These are phyloP conservation scores for Drosophila mayri DNA, from an alignment of 1,140 invertebrate species.

Conservation along the genomic window DNA sequence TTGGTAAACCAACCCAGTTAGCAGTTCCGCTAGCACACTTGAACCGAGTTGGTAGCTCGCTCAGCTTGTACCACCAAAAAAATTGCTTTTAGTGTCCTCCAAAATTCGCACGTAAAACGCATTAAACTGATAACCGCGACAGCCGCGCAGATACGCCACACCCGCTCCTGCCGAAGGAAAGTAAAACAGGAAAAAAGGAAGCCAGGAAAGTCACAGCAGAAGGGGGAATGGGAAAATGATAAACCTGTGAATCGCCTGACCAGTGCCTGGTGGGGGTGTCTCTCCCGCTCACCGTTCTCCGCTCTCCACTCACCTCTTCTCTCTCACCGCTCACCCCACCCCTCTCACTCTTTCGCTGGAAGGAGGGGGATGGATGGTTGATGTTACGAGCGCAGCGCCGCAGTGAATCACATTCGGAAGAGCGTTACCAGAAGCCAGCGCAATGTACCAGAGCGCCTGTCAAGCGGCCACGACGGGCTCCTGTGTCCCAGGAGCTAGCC, in stretches of 20 bases:
- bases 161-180: constrained; percentile 15
- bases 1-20: neutral
- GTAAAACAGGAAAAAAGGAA: constrained; percentile 8
- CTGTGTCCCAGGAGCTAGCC: constrained; percentile 85
- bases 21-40: constrained; percentile 1
- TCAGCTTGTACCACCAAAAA: constrained; percentile 49
- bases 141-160: constrained; percentile 39
- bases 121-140: constrained; percentile 48
- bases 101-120: constrained; percentile 67
- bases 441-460: constrained; percentile 89
- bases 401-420: constrained; percentile 70
- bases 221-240: constrained; percentile 50
- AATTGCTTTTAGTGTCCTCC: constrained; percentile 29
- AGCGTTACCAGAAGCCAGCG: constrained; percentile 44
- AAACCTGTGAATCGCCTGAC: constrained; percentile 56
- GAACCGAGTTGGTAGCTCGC: constrained; percentile 21
- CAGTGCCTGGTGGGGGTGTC: constrained; percentile 69
- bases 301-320: constrained; percentile 17
- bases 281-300: constrained; percentile 29
- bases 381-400: constrained; percentile 50
- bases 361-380: constrained; percentile 73
- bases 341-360: constrained; percentile 31
- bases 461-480: constrained; percentile 87
- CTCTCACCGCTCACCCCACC: constrained; percentile 32
- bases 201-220: constrained; percentile 27